These are phyloP conservation scores for Pagrus major DNA, from an alignment of 2,113 vertebrate species.

Conservation along the genomic window DNA sequence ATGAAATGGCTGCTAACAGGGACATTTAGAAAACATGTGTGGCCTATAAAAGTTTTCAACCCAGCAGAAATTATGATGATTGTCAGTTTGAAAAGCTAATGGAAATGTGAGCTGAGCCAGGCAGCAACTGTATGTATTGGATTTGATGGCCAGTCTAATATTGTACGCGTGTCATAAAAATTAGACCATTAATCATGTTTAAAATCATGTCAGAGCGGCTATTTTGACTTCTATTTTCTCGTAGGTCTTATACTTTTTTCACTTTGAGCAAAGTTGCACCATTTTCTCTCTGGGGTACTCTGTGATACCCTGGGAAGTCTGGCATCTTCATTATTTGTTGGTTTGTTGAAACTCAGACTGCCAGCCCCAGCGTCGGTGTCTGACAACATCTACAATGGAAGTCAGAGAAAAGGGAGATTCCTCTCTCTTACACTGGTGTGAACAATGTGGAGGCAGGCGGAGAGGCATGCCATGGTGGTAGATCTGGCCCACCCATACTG, in stretches of 20 bases:
- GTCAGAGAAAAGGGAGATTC: slow-evolving; percentile 42
- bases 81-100: slow-evolving; percentile 63
- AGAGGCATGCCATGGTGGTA: slow-evolving; percentile 51
- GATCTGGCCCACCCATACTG: slow-evolving; percentile 84
- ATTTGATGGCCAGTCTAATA: slow-evolving; percentile 61
- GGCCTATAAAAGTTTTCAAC: slow-evolving; percentile 70
- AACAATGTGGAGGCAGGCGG: slow-evolving; percentile 66
- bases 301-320: slow-evolving; percentile 5
- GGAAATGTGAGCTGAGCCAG: slow-evolving; percentile 63
- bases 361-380: slow-evolving; percentile 50
- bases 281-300: not conserved
- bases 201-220: slow-evolving; percentile 9
- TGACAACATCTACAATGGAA: slow-evolving; percentile 64
- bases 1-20: slow-evolving; percentile 60
- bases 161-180: slow-evolving; percentile 62
- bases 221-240: slow-evolving; percentile 39
- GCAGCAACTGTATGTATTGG: slow-evolving; percentile 47
- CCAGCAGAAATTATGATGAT: slow-evolving; percentile 62
- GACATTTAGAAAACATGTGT: slow-evolving; percentile 37
- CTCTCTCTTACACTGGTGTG: slow-evolving; percentile 34
- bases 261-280: not conserved
- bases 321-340: slow-evolving; percentile 33
- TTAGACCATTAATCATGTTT: slow-evolving; percentile 38
- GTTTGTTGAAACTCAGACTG: slow-evolving; percentile 30
- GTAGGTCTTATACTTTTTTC: slow-evolving; percentile 3